Evolutionary conservation across 2,888 invertebrate species (phyloP), one percentile per base, ranked within the genome.

Genomic region (Lapara coniferarum): DNA sequence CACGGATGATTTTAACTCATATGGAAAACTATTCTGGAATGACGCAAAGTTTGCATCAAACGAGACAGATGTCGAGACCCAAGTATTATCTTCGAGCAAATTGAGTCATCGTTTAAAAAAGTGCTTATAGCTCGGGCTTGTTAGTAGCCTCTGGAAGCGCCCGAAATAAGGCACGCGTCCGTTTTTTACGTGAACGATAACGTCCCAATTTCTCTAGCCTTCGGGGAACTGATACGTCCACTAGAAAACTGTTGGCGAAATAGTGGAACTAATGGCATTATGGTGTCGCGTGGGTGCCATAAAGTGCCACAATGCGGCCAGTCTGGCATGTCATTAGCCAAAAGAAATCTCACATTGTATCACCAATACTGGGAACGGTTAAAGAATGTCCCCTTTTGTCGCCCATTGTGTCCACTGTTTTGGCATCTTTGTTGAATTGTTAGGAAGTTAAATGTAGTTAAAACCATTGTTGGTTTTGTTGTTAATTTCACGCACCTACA

Each of bases 361-460:
- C 81, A 76, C 78, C 75, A 73, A 77, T 91, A 90, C 91, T 77
- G 76, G 77, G 91, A 91, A 92, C 74, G 81, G 79, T 46, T 63
- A 84, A 86, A 85, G 85, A 88, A 88, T 85, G 79, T 75, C 74
- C 73, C 72, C 76, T 75, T 79, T 80, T 83, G 80, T 78, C 57
- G 57, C 49, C 52, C 46, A 85, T 91, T 92, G 91, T 92, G 88
- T 89, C 86, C 84, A 84, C 76, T 83, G 81, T 88, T 89, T 88
- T 89, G 85, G 81, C 74, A 75, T 78, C 86, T 86, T 91, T 92
- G 89, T 90, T 81, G 84, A 78, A 89, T 92, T 93, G 91, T 92
- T 89, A 87, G 89, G 93, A 85, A 93, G 93, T 93, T 92, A 92
- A 91, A 92, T 92, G 91, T 89, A 84, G 90, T 92, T 91, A 91